Evolutionary conservation across 1,140 invertebrate species (phyloP).

Genomic region (Kradibia gibbosae): DNA sequence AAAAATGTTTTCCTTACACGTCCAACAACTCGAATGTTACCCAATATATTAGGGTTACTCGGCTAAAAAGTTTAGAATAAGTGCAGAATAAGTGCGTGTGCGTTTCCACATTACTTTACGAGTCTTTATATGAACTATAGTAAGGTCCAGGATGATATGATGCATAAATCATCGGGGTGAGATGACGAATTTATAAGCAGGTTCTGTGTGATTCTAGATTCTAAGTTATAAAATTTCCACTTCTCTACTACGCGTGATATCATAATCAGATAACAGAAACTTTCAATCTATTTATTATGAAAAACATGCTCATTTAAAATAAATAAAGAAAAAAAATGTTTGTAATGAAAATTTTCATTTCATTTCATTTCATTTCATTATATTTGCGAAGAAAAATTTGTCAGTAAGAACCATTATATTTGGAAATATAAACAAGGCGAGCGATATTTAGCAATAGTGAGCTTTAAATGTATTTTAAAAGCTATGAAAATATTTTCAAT

Average conservation of each 20-base stretch:
- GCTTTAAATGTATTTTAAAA: too few species aligned
- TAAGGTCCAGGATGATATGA: neutral
- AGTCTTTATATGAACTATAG: neutral
- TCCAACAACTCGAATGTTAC: constrained; percentile 54
- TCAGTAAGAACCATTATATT: too few species aligned
- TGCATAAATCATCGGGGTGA: constrained; percentile 34
- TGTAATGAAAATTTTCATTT: too few species aligned
- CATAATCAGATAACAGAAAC: too few species aligned
- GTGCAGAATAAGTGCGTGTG: constrained; percentile 43
- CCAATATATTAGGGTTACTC: constrained; percentile 67
- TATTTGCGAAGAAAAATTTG: too few species aligned
- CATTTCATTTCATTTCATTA: too few species aligned
- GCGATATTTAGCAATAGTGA: too few species aligned
- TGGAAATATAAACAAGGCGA: too few species aligned
- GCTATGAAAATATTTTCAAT: too few species aligned
- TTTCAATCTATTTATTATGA: too few species aligned
- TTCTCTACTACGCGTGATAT: neutral
- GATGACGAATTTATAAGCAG: neutral
- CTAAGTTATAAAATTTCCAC: constrained; percentile 51
- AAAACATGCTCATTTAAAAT: too few species aligned
- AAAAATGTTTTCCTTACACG: constrained; percentile 52
- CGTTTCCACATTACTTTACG: neutral
- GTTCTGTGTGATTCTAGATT: neutral
- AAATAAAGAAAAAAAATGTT: too few species aligned
- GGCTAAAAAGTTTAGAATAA: constrained; percentile 43